Evolutionary conservation across 1,140 invertebrate species (phyloP).

Genomic region (Acromyrmex heyeri): DNA sequence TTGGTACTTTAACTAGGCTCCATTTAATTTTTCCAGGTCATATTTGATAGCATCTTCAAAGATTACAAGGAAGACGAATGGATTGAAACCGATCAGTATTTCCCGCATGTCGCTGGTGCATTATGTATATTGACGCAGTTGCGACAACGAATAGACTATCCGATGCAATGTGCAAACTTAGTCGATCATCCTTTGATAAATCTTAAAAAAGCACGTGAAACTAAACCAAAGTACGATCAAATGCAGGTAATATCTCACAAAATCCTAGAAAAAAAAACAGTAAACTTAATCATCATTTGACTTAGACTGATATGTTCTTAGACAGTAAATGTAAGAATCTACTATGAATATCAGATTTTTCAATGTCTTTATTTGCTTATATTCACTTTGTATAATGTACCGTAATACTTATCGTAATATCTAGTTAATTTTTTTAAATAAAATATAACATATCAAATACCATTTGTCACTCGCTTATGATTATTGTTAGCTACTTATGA

Average conservation of each 20-base stretch:
- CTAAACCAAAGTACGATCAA: conserved; percentile 74
- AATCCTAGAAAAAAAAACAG: not conserved
- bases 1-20: not conserved
- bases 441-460: not conserved
- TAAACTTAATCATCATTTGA: not conserved
- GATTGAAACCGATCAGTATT: conserved; percentile 89
- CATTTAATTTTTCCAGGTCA: conserved; percentile 67
- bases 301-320: no score
- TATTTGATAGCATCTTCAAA: conserved; percentile 80
- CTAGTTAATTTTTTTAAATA: not conserved
- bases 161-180: conserved; percentile 86
- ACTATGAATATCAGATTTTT: no score
- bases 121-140: conserved; percentile 92
- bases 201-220: conserved; percentile 66
- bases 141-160: conserved; percentile 88
- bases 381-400: not conserved
- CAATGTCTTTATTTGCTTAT: conserved; percentile 6
- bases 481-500: not conserved
- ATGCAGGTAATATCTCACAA: conserved; percentile 71
- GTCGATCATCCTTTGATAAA: conserved; percentile 79
- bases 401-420: not conserved
- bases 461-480: not conserved
- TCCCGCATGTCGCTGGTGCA: conserved; percentile 91
- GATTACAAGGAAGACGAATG: conserved; percentile 84
- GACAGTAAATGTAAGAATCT: no score